A percentile compares a stretch with the other conserved stretches of the same genome.
Evolutionary conservation across 2,113 vertebrate species (phyloP).

Genomic region (Callocephalon fimbriatum): DNA sequence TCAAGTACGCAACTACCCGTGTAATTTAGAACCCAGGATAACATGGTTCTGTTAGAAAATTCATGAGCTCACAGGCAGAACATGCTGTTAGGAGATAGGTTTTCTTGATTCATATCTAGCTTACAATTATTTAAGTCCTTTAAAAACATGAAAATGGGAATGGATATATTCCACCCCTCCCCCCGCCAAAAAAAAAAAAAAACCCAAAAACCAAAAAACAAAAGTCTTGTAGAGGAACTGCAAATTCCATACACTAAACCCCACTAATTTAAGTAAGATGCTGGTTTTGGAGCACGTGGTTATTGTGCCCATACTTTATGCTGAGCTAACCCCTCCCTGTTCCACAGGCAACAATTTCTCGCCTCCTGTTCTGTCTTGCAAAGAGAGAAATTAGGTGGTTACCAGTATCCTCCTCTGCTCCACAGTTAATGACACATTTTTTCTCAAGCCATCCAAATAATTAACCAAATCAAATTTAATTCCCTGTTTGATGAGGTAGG

Average conservation of each 20-base stretch:
- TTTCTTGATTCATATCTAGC: not conserved
- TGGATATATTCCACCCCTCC: fast-evolving
- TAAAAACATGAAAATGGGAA: not conserved
- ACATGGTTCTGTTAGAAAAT: not conserved
- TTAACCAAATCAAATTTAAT: not conserved
- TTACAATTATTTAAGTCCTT: not conserved
- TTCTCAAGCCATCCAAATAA: slow-evolving; percentile 18
- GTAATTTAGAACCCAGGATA: not conserved
- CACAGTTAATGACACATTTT: not conserved
- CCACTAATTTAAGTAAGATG: not conserved
- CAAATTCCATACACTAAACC: not conserved
- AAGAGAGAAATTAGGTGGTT: not conserved
- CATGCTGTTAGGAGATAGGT: not conserved
- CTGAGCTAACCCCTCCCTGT: not conserved
- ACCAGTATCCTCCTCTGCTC: not conserved
- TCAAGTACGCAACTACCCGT: not conserved
- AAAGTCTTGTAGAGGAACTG: not conserved
- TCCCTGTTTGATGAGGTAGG: not conserved
- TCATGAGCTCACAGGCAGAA: slow-evolving; percentile 5
- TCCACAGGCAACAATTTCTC: not conserved
- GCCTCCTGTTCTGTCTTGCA: not conserved
- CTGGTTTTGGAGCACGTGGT: not conserved
- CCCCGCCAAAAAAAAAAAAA: no score
- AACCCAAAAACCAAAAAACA: no score
- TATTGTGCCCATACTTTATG: not conserved